Conservation (phyloP, 2,797 vertebrate species). For the Diplodus puntazzo region DNA sequence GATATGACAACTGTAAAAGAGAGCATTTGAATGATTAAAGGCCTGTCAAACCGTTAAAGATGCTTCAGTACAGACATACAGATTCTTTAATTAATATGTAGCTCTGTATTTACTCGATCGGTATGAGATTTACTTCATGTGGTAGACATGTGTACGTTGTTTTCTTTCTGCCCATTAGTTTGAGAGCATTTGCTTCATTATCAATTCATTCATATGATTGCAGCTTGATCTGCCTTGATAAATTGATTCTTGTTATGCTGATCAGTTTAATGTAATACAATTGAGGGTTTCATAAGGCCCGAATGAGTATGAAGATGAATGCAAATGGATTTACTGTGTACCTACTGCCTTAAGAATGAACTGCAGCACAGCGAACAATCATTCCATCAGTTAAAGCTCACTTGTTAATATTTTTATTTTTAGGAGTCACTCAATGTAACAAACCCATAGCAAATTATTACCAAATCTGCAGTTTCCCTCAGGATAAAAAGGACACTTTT, state of each 20-base stretch:
- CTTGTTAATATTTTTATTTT: neutral
- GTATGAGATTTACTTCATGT: neutral
- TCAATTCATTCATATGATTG: neutral
- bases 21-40: neutral
- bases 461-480: neutral
- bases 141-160: neutral
- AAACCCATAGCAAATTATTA: neutral
- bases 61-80: neutral
- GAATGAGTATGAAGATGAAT: neutral
- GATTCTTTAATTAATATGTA: neutral
- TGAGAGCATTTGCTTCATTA: neutral
- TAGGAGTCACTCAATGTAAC: neutral
- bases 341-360: neutral
- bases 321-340: neutral
- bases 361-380: neutral
- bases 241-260: constrained; percentile 10
- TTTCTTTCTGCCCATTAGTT: neutral
- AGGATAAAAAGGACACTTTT: neutral
- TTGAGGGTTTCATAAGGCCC: constrained; percentile 1
- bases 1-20: neutral
- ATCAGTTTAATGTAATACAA: neutral
- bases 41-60: neutral
- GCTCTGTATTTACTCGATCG: neutral
- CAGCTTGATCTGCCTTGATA: constrained; percentile 11
- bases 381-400: constrained; percentile 8